Evolutionary conservation across 2,888 invertebrate species (phyloP).

Genomic region (Acrocyrtus sp.): DNA sequence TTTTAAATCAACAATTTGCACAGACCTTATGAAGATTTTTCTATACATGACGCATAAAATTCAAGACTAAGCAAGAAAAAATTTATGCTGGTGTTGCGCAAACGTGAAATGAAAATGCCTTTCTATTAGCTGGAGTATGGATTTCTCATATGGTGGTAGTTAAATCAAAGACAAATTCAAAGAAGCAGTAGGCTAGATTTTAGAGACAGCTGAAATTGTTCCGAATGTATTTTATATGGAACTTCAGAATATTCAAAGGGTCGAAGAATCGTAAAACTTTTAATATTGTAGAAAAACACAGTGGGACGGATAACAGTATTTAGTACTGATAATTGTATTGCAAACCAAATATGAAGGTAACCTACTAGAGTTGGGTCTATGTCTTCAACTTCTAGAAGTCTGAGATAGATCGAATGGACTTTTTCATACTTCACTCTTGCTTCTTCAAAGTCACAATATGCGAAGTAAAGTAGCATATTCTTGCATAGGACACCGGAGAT

Average conservation of each 20-base stretch:
- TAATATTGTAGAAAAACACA: constrained; percentile 49
- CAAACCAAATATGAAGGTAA: constrained; percentile 50
- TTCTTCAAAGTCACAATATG: constrained; percentile 99
- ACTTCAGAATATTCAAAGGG: constrained; percentile 37
- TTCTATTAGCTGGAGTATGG: constrained; percentile 39
- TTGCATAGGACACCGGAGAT: constrained; percentile 88
- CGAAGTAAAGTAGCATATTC: constrained; percentile 95
- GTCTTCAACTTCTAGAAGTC: constrained; percentile 86
- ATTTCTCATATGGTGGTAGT: constrained; percentile 37
- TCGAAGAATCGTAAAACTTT: constrained; percentile 43
- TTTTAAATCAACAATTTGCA: constrained; percentile 12
- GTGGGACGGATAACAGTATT: constrained; percentile 44
- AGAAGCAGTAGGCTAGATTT: constrained; percentile 34
- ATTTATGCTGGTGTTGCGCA: neutral
- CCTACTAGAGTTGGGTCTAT: constrained; percentile 94
- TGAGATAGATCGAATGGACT: constrained; percentile 95
- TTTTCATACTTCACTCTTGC: constrained; percentile 95
- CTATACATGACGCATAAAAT: too few species aligned
- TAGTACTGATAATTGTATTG: constrained; percentile 45
- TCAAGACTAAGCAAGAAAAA: too few species aligned
- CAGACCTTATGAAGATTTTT: too few species aligned
- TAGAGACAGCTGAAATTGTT: constrained; percentile 39
- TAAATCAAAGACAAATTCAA: constrained; percentile 46
- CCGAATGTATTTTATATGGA: constrained; percentile 47
- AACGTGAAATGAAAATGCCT: constrained; percentile 31